Conservation (phyloP, 2,797 vertebrate genomes). For the Typhlichthys eigenmanni region DNA sequence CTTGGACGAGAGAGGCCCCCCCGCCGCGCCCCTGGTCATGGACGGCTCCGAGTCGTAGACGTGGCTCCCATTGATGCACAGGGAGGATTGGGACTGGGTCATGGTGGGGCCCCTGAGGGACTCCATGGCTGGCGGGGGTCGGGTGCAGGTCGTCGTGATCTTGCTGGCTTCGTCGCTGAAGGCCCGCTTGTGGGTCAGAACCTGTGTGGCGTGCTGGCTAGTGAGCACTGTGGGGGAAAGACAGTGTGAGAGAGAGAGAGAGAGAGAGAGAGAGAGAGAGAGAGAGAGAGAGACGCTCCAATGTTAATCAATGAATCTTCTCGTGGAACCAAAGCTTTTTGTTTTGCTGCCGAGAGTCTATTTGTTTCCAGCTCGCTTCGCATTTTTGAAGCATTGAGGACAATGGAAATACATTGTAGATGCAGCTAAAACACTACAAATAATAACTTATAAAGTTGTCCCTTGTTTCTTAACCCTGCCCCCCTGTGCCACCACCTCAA, state of each 20-base stretch:
- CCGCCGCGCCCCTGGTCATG: constrained; percentile 46
- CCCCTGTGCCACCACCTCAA: too few species aligned
- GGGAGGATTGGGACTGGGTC: constrained; percentile 83
- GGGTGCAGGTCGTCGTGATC: constrained; percentile 56
- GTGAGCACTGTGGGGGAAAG: constrained; percentile 72
- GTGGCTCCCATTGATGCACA: constrained; percentile 96
- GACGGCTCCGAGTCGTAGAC: constrained; percentile 82
- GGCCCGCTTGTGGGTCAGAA: constrained; percentile 89
- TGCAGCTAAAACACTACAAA: too few species aligned
- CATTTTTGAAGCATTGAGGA: too few species aligned
- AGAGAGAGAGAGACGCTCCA: neutral
- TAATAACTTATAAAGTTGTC: too few species aligned
- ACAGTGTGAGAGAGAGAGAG: constrained; percentile 1
- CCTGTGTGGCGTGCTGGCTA: constrained; percentile 77
- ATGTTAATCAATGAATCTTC: too few species aligned
- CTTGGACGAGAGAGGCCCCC: constrained; percentile 65
- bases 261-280: neutral
- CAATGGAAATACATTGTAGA: too few species aligned
- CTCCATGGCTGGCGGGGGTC: constrained; percentile 65
- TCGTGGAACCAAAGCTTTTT: too few species aligned
- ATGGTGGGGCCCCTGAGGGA: constrained; percentile 81
- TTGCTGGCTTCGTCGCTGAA: constrained; percentile 89
- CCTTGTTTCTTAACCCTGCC: too few species aligned
- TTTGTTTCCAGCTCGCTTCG: too few species aligned
- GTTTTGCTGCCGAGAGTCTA: too few species aligned